A percentile compares a stretch with the other conserved stretches of the same genome.
Conservation (phyloP, 1,140 invertebrate species). For the Physella acuta region DNA sequence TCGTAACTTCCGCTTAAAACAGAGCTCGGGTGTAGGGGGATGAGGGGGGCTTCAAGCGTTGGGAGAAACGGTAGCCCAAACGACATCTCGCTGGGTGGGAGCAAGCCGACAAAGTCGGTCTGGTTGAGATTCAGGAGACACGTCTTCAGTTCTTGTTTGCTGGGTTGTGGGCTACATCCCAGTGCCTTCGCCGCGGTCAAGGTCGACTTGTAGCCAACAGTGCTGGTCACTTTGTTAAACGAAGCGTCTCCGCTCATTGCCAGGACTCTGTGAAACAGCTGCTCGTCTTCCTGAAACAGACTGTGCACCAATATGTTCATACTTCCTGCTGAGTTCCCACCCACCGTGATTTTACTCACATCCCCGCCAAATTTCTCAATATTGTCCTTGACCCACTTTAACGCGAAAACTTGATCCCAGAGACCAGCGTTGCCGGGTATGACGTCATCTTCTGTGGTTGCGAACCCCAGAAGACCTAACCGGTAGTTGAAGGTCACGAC, state of each 20-base stretch:
- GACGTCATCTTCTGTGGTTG: constrained; percentile 28
- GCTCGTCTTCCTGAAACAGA: not conserved
- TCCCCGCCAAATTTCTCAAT: constrained; percentile 46
- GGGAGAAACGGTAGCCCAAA: too few relatives aligned
- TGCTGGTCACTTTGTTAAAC: not conserved
- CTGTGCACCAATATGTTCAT: not conserved
- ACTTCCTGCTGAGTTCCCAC: constrained; percentile 42
- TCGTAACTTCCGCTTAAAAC: not conserved
- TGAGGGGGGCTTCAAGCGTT: too few relatives aligned
- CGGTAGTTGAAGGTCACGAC: constrained; percentile 64
- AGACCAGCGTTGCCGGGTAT: constrained; percentile 64
- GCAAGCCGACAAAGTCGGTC: too few relatives aligned
- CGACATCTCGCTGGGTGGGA: not conserved
- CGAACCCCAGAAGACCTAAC: constrained; percentile 59
- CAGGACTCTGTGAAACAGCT: not conserved
- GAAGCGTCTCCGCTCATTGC: not conserved
- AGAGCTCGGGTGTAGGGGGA: not conserved
- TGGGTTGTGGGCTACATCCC: not conserved
- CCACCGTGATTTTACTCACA: constrained; percentile 36
- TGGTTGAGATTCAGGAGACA: constrained; percentile 1
- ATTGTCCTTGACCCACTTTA: constrained; percentile 71
- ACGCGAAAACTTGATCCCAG: constrained; percentile 86
- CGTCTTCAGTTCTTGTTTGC: not conserved
- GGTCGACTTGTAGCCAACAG: not conserved
- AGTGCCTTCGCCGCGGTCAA: not conserved